Conservation (phyloP, 2,888 invertebrate genomes). For the Drosophila kokeensis region DNA sequence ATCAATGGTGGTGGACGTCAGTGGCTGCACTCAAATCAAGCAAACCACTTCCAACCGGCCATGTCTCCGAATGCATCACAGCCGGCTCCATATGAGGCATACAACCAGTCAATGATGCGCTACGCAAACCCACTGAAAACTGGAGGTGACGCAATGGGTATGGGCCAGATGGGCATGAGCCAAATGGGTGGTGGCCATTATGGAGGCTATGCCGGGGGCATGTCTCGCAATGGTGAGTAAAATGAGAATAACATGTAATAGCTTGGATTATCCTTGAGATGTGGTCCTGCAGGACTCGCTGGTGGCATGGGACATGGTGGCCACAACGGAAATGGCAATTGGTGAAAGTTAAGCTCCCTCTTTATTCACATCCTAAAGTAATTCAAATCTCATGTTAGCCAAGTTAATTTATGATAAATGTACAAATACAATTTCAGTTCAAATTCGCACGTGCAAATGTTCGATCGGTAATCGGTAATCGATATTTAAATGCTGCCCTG, state of each 20-base stretch:
- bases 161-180: slow-evolving; percentile 30
- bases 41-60: slow-evolving; percentile 16
- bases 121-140: slow-evolving; percentile 32
- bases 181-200: slow-evolving; percentile 37
- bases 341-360: slow-evolving; percentile 28
- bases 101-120: slow-evolving; percentile 61
- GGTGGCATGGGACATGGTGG: slow-evolving; percentile 38
- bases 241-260: background rate
- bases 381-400: background rate
- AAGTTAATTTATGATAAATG: slow-evolving; percentile 5
- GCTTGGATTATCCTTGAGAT: background rate
- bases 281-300: slow-evolving; percentile 15
- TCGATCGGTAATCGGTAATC: slow-evolving; percentile 13
- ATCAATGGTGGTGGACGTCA: slow-evolving; percentile 42
- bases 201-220: slow-evolving; percentile 34
- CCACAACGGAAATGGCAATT: slow-evolving; percentile 38
- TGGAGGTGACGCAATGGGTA: slow-evolving; percentile 19
- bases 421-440: background rate
- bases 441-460: background rate
- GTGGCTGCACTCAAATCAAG: slow-evolving; percentile 68
- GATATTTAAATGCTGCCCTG: slow-evolving; percentile 58
- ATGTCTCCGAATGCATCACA: slow-evolving; percentile 12
- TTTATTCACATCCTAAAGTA: background rate
- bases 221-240: slow-evolving; percentile 50
- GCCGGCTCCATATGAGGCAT: slow-evolving; percentile 41